Conservation (phyloP, 2,113 vertebrate species). For the Anguilla japonica region DNA sequence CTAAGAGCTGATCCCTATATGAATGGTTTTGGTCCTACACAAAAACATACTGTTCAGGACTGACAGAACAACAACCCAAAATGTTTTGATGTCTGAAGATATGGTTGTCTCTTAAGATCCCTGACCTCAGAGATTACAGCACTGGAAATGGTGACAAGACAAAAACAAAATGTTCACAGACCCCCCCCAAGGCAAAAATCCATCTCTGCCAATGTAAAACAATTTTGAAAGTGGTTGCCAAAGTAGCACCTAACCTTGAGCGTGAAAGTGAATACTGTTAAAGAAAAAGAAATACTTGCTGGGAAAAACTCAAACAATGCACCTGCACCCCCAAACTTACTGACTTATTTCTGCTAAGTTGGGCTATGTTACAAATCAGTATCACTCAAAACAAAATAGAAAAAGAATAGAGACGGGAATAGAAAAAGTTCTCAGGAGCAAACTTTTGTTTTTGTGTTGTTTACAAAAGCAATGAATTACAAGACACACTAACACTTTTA, state of each 20-base stretch:
- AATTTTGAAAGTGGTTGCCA: not conserved
- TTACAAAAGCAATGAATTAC: not conserved
- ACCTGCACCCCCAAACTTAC: conserved; percentile 1
- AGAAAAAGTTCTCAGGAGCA: no score
- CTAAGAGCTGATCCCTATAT: no score
- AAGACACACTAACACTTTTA: not conserved
- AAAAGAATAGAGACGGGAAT: not conserved
- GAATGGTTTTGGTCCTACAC: no score
- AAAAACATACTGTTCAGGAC: not conserved
- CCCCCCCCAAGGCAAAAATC: conserved; percentile 4
- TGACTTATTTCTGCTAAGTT: conserved; percentile 9
- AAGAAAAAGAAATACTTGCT: not conserved
- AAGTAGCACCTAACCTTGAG: not conserved
- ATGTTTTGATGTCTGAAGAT: not conserved
- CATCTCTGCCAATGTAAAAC: conserved; percentile 15
- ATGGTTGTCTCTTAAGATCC: not conserved
- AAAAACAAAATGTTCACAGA: not conserved
- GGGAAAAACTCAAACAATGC: not conserved
- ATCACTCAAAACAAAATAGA: not conserved
- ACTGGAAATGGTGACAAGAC: conserved; percentile 20
- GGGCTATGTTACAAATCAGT: not conserved
- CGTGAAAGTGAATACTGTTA: conserved; percentile 7
- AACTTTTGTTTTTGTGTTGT: not conserved
- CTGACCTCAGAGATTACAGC: not conserved
- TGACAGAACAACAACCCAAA: not conserved